Base-by-base conservation (phyloP, 2,113 vertebrate genomes). In the Thermophis baileyi region DNA sequence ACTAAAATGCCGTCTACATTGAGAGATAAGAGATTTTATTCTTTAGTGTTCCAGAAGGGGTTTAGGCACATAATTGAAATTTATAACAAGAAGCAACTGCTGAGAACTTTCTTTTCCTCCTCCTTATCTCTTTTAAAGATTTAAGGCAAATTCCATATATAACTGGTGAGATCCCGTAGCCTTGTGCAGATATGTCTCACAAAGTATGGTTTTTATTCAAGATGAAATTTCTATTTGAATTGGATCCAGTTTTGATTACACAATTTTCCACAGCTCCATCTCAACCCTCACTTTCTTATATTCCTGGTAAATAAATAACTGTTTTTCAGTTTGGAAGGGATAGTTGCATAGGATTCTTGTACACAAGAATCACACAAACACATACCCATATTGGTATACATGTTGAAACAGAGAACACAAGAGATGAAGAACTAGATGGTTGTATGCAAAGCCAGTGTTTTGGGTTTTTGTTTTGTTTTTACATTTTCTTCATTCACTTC, bases 181-280 rank as follows among this genome's bases (percentile, higher is more conserved):
- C 92, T 93, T 92, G 55, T 89, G 53, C 89, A 91, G 91, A 93
- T 93, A 49, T 54, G 51, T 87, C 8, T 54, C 87, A 91, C 93
- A 92, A 93, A 22, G 60, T 9, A 85, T 55, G 53, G 55, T 91
- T 93, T 94, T 88, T 93, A 87, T 94, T 91, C 47, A 6, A 1
- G 22, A 51, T 95, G 92, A 93, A 94, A 92, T 81, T 49, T 91
- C 55, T 91, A 90, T 87, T 96, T 92, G 95, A 93, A 93, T 1
- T 1, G 9, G 90, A 94, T 94, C 95, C 92, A 60, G 20, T 93
- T 91, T 86, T 93, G 95, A 49, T 6, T 60, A 63, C 90, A 57
- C n/a, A 12, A 3, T 24, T 27, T 91, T 93, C 54, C 54, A 81
- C 90, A 27, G 85, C 96, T 93, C 94, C 87, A 94, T 92, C 95